Percentiles rank a stretch among this genome's conserved stretches.
Evolutionary conservation across 92 coral and sea anemone genomes (phyloP).

Genomic region (Muricea muricata): DNA sequence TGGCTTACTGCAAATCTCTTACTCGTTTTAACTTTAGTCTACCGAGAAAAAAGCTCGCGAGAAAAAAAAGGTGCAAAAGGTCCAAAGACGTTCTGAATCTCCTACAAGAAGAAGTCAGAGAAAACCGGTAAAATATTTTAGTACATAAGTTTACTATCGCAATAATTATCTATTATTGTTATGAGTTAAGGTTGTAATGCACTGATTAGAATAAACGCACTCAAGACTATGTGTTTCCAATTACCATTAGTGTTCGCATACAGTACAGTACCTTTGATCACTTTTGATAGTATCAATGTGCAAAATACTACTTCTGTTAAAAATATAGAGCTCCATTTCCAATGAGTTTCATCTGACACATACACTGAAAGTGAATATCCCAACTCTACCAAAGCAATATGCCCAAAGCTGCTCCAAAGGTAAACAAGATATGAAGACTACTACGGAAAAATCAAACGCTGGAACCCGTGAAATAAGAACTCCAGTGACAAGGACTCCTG

Average conservation of each 20-base stretch:
- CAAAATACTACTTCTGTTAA: not conserved
- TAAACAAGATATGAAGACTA: constrained; percentile 2
- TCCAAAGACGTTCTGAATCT: constrained; percentile 7
- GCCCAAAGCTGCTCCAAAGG: constrained; percentile 49
- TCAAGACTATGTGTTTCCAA: too few relatives aligned
- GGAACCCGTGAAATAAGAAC: constrained; percentile 5
- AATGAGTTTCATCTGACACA: constrained; percentile 30
- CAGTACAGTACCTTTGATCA: too few relatives aligned
- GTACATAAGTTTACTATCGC: too few relatives aligned
- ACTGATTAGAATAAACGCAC: too few relatives aligned
- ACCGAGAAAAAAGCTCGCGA: not conserved
- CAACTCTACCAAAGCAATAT: constrained; percentile 26
- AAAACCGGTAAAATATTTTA: constrained; percentile 21
- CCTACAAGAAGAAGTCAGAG: constrained; percentile 34
- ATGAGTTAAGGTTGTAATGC: too few relatives aligned
- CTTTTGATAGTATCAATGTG: too few relatives aligned
- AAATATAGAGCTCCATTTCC: constrained; percentile 21
- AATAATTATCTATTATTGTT: too few relatives aligned
- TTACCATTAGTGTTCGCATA: too few relatives aligned
- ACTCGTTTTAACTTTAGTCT: not conserved
- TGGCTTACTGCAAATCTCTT: too few relatives aligned
- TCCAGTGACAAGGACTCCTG: constrained; percentile 27
- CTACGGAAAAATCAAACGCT: not conserved
- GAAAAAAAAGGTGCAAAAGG: not conserved
- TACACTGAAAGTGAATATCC: constrained; percentile 38